Evolutionary conservation across 2,888 invertebrate genomes (phyloP).

Genomic region (Oscheius sp.): DNA sequence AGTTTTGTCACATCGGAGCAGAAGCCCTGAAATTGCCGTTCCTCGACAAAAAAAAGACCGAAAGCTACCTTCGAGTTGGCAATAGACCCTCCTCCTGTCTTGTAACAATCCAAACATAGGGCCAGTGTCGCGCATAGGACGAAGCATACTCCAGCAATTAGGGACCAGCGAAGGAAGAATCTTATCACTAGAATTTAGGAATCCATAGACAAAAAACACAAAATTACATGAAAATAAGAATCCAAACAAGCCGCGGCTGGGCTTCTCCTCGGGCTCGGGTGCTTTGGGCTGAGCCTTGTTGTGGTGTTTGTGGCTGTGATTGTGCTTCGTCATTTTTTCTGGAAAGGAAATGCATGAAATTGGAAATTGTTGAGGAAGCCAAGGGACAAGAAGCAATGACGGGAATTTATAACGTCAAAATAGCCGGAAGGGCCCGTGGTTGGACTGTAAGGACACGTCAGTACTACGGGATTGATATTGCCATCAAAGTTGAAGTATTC

Average conservation of each 20-base stretch:
- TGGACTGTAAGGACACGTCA: too few species aligned
- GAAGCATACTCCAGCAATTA: slow-evolving; percentile 6
- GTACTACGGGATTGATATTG: too few species aligned
- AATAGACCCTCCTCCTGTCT: slow-evolving; percentile 40
- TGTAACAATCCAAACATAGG: slow-evolving; percentile 35
- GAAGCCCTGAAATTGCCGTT: slow-evolving; percentile 36
- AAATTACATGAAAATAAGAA: slow-evolving; percentile 5
- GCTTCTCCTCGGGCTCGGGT: background rate
- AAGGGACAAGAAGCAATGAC: too few species aligned
- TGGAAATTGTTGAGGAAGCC: too few species aligned
- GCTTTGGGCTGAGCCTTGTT: background rate
- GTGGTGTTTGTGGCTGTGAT: slow-evolving; percentile 6
- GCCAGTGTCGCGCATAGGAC: slow-evolving; percentile 4
- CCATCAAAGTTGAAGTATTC: too few species aligned
- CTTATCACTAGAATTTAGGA: background rate
- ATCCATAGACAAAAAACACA: background rate
- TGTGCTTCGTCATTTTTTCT: slow-evolving; percentile 18
- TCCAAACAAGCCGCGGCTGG: slow-evolving; percentile 15
- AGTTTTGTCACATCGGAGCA: slow-evolving; percentile 47
- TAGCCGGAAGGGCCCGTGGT: too few species aligned
- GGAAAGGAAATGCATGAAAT: background rate
- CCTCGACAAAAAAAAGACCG: background rate
- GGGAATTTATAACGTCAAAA: too few species aligned
- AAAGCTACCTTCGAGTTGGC: slow-evolving; percentile 36
- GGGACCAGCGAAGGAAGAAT: slow-evolving; percentile 14